Percentiles rank a stretch among this genome's conserved stretches.
Evolutionary conservation across 2,888 invertebrate genomes (phyloP).

Genomic region (Trachelus iudaicus): DNA sequence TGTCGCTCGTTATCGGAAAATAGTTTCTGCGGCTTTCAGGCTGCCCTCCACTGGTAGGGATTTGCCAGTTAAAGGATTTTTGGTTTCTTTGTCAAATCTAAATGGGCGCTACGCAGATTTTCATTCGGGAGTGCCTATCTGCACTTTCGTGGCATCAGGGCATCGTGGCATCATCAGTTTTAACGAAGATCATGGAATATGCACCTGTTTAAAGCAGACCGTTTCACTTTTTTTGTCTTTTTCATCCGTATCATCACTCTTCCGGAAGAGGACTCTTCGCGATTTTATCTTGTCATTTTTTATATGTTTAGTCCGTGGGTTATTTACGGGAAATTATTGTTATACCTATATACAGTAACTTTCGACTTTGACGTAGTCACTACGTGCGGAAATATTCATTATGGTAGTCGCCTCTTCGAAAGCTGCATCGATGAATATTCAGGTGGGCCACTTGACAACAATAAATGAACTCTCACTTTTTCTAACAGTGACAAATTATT

Average conservation of each 20-base stretch:
- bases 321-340: neutral
- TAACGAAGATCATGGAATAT: neutral
- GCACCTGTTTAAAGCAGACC: no score
- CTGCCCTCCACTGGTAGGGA: neutral
- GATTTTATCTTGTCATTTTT: neutral
- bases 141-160: neutral
- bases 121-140: neutral
- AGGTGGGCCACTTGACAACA: neutral
- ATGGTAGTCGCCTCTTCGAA: neutral
- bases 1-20: conserved; percentile 58
- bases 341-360: neutral
- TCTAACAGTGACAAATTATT: conserved; percentile 1
- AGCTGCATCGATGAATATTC: conserved; percentile 1
- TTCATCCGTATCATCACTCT: neutral
- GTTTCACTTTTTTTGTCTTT: neutral
- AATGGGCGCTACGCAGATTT: neutral
- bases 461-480: conserved; percentile 1
- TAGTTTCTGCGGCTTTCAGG: conserved; percentile 50
- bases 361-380: neutral
- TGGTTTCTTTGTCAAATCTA: neutral
- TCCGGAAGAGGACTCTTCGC: neutral
- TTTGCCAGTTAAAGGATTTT: neutral
- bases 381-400: neutral
- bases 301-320: neutral
- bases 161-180: neutral